phyloP scores from a whole-genome alignment of 2,888 invertebrate species.

The Epiblema foenella region DNA sequence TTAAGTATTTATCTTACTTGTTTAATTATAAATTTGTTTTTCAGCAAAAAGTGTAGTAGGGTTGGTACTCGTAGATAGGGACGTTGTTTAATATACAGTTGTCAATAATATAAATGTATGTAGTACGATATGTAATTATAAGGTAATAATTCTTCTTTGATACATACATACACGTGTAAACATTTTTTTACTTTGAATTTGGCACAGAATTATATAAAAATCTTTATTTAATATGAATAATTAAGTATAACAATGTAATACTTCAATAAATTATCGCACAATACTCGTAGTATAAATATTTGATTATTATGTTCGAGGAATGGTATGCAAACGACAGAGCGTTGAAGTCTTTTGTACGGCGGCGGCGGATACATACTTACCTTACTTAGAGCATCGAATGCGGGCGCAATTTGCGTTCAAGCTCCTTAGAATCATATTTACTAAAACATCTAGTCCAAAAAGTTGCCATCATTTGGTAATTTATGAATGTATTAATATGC shows the following conservation, averaged over 20 bases:
- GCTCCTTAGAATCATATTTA: neutral
- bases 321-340: conserved; percentile 45
- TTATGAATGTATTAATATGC: neutral
- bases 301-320: neutral
- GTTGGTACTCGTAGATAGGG: neutral
- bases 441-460: neutral
- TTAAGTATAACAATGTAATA: too few relatives aligned
- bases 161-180: too few relatives aligned
- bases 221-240: neutral
- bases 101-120: too few relatives aligned
- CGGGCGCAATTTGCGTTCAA: neutral
- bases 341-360: conserved; percentile 65
- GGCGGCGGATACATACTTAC: neutral
- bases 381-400: neutral
- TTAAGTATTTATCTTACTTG: neutral
- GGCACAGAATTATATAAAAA: neutral
- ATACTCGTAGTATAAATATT: neutral
- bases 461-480: neutral
- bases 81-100: neutral
- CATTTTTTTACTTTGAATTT: neutral
- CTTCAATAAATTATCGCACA: neutral
- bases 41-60: neutral
- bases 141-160: too few relatives aligned
- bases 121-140: too few relatives aligned
- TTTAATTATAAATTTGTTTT: neutral